Evolutionary conservation across 2,113 vertebrate genomes (phyloP), one percentile per base, ranked within the genome.

Genomic region (Cyanocitta stelleri): DNA sequence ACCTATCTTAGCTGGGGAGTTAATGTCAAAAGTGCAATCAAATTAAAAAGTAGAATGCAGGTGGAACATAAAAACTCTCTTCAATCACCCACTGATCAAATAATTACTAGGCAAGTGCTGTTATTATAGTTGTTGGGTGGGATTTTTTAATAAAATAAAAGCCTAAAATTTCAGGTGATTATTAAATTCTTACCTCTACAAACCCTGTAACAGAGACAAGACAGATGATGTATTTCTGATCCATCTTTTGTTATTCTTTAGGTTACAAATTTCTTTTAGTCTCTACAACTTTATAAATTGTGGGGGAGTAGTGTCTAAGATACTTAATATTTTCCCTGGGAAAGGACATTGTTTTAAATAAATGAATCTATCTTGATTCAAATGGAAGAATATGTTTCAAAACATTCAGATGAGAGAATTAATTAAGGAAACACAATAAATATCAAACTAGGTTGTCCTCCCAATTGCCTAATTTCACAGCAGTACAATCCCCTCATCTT

Each of bases 21-120:
- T 82, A 76, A 90, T 85, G 80, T 91, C 91, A 95, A 88, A 85
- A 83, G 44, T 89, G 56, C 69, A 94, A 95, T 95, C 85, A 95
- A 94, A 87, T 95, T 91, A 93, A 92, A 85, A 97, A 87, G 16
- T 33, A 79, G n/a, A 96, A 95, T 1, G 2, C 85, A 96, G 77
- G 56, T 95, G 69, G 90, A 95, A 88, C 29, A 90, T 89, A 89
- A 93, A 92, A 94, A 67, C 52, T 86, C 95, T 96, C 76, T 93
- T 95, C 51, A 96, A 71, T 56, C 62, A 85, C 66, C 79, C 33
- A 94, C 93, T 75, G 90, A 96, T 87, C 62, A 85, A 87, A 84
- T 87, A 96, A 97, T 95, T 95, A 80, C 72, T 82, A 85, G 1
- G 10, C 23, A 92, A 97, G 74, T 90, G 64, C 30, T 87, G 63